Conservation (phyloP, 2,797 vertebrate genomes). For the Luscinia megarhynchos region DNA sequence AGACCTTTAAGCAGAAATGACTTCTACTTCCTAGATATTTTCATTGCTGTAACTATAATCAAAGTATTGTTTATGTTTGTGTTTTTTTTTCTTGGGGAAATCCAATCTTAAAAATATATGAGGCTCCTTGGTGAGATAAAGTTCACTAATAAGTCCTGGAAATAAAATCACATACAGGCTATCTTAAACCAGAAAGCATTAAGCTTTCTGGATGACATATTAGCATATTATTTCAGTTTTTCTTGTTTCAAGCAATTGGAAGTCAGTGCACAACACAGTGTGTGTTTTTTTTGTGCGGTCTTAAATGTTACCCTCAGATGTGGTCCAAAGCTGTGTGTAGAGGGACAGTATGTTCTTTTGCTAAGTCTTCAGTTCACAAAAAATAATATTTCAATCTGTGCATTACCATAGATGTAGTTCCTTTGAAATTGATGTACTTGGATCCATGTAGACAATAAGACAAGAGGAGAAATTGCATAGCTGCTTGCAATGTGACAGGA, state of each 20-base stretch:
- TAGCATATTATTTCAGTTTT: background rate
- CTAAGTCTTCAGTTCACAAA: background rate
- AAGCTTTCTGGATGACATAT: background rate
- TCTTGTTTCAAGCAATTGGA: background rate
- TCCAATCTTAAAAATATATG: background rate
- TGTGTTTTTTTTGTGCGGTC: background rate
- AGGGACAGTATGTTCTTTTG: background rate
- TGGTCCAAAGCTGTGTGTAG: background rate
- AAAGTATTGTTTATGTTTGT: background rate
- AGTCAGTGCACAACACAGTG: background rate
- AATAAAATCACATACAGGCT: background rate
- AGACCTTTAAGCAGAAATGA: background rate
- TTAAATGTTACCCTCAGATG: background rate
- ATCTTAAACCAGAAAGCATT: background rate
- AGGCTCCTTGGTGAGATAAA: background rate
- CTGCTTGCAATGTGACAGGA: background rate
- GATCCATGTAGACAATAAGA: background rate
- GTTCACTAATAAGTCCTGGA: background rate
- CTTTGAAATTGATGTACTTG: background rate
- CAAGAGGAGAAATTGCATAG: background rate
- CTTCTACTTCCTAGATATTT: background rate
- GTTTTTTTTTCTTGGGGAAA: background rate
- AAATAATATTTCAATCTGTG: background rate
- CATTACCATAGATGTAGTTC: background rate
- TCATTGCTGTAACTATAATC: background rate